Conservation (phyloP, 1,140 invertebrate species). For the Argopecten irradians region DNA sequence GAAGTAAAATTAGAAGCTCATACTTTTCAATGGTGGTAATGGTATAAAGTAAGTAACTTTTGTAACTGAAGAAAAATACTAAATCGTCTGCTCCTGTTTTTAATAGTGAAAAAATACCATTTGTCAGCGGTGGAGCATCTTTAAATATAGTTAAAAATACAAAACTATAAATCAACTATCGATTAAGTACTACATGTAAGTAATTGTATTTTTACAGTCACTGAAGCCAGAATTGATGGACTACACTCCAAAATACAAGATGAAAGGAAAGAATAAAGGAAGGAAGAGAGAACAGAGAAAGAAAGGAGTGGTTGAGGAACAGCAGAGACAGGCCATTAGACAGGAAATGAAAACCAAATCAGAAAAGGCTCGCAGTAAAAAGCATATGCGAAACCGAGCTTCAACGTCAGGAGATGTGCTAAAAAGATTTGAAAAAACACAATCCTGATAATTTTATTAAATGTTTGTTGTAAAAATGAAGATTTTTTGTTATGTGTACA, state of each 20-base stretch:
- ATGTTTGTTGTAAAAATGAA: neutral
- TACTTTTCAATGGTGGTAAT: no score
- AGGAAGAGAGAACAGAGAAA: conserved; percentile 54
- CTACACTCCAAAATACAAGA: conserved; percentile 85
- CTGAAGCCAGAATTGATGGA: conserved; percentile 87
- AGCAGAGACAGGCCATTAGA: conserved; percentile 42
- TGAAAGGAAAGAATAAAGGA: conserved; percentile 85
- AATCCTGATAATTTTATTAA: conserved; percentile 25
- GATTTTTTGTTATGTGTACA: no score
- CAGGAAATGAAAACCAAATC: conserved; percentile 42
- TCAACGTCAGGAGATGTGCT: conserved; percentile 38
- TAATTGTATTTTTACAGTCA: conserved; percentile 78
- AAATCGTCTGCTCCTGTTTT: no score
- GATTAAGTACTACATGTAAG: neutral
- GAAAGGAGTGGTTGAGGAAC: conserved; percentile 64
- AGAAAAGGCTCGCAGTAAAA: conserved; percentile 29
- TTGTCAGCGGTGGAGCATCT: no score
- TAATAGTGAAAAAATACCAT: no score
- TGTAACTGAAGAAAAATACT: no score
- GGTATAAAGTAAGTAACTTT: no score
- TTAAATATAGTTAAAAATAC: no score
- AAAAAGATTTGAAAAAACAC: conserved; percentile 54
- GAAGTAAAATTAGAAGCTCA: no score
- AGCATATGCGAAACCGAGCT: neutral
- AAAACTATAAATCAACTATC: neutral